Conservation (phyloP, 1,140 invertebrate species). For the Acyrthosiphon pisum region DNA sequence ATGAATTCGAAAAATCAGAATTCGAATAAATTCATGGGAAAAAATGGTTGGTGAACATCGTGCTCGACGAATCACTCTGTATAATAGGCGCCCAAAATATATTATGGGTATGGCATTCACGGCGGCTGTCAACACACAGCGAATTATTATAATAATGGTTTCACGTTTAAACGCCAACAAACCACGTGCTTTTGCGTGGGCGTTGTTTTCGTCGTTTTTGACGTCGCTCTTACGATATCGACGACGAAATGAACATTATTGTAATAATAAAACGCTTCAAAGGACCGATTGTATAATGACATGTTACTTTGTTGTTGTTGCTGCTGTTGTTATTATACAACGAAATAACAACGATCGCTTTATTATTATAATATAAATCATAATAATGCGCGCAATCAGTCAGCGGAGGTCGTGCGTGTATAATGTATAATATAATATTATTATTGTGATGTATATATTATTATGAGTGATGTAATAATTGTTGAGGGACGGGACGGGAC, state of each 20-base stretch:
- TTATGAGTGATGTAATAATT: neutral
- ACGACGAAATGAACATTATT: neutral
- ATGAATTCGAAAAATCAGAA: neutral
- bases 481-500: neutral
- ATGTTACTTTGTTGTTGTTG: neutral
- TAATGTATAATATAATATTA: neutral
- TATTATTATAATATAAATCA: neutral
- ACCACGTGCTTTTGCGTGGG: neutral
- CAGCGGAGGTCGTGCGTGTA: neutral
- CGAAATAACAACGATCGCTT: neutral
- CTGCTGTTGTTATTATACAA: neutral
- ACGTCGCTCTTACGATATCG: neutral
- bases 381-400: neutral
- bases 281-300: neutral
- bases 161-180: neutral
- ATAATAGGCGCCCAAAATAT: neutral
- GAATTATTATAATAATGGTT: neutral
- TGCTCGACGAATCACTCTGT: neutral
- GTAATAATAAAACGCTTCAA: slow-evolving; percentile 10
- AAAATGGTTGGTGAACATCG: too few relatives aligned
- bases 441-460: neutral
- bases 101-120: neutral
- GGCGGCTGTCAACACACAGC: neutral
- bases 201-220: neutral
- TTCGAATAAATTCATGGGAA: neutral